Conservation (phyloP, 2,888 invertebrate genomes). For the Limnephilus lunatus region DNA sequence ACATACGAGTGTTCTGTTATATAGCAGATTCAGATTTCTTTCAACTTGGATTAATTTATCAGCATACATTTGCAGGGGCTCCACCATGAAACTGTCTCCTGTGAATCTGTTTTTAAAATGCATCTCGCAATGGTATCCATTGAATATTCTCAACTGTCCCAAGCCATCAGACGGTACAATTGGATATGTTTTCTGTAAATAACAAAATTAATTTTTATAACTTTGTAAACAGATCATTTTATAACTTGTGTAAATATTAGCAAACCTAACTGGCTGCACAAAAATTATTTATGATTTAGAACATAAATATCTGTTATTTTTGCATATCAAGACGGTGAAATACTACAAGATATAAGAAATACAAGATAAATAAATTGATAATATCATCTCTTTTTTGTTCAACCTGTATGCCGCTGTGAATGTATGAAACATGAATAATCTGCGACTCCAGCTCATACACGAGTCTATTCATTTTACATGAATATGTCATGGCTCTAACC, state of each 20-base stretch:
- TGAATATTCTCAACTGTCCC: slow-evolving; percentile 80
- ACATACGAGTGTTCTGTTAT: slow-evolving; percentile 61
- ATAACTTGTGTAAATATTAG: neutral
- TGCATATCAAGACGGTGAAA: neutral
- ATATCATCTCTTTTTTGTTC: neutral
- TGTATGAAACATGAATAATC: neutral
- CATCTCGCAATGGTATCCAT: slow-evolving; percentile 75
- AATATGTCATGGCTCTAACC: neutral
- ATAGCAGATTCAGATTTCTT: slow-evolving; percentile 66
- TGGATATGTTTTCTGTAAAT: slow-evolving; percentile 78
- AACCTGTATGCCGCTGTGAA: neutral
- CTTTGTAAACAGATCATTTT: neutral
- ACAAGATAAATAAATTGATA: neutral
- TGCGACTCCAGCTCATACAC: neutral
- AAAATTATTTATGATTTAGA: neutral
- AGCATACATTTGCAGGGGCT: slow-evolving; percentile 69
- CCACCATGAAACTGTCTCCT: slow-evolving; percentile 70
- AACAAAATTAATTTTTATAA: neutral
- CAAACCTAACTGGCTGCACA: neutral
- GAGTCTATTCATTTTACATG: neutral
- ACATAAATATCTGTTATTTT: neutral
- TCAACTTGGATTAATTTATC: slow-evolving; percentile 69
- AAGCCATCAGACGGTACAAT: slow-evolving; percentile 76
- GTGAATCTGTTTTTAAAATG: slow-evolving; percentile 75
- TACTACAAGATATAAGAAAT: too few species aligned